Evolutionary conservation across 1,140 invertebrate genomes (phyloP), one percentile per base, ranked within the genome.

Genomic region (Aleiodes sp.): DNA sequence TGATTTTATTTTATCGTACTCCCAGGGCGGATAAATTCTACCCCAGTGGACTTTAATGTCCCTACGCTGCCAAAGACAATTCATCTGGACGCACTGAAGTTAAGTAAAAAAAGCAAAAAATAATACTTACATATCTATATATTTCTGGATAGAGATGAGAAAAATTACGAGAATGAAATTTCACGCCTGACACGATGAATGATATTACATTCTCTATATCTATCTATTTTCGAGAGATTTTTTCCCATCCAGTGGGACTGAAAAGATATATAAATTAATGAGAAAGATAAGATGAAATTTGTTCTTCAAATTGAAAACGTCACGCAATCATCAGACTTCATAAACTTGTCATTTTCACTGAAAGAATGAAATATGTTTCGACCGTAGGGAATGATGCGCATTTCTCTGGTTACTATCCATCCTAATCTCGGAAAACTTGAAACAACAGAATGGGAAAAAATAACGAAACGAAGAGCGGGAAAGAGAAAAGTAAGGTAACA

Each of bases 11-110:
- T 59, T 59, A 29, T 59, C 28, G n/a, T 31, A 59, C 56, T 14
- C 28, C 28, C 56, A 59, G 56, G 56, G 12, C 24, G 56, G 56
- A 59, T 59, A 59, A 59, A 59, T 59, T 59, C 24, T 29, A 8
- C 24, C 56, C 56, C 56, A 31, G 56, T 29, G 28, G 56, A 59
- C 56, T 59, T 59, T 59, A 59, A 59, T 59, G 56, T 31, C 28
- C 56, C 56, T 2, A 59, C 56, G n/a, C 56, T 59, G 56, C 56
- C 56, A 59, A 59, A 59, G 56, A 59, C 56, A 59, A 59, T 59
- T 59, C 56, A 59, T 28, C 56, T 26, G 56, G 28, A 16, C 39
- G 21, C 4, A 24, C 56, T 12, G 24, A n/a, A 59, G 56, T 33
- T 33, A 2, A 33, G 56, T 59, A 29, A 12, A 26, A 14, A 26